A percentile compares a stretch with the other conserved stretches of the same genome.
Evolutionary conservation across 2,888 invertebrate species (phyloP).

Genomic region (Drosophila mimica): DNA sequence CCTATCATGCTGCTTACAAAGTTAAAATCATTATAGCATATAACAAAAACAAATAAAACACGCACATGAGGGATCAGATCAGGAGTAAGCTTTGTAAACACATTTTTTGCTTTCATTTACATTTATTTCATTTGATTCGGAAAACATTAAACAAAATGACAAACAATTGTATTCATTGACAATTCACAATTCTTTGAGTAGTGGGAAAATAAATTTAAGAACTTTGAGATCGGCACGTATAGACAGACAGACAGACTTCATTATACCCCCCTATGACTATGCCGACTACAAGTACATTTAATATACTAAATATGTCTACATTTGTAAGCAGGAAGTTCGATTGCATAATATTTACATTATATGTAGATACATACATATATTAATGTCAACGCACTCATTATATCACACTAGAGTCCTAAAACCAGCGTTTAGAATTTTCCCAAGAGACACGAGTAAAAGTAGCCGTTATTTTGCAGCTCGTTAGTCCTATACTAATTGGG

Average conservation of each 20-base stretch:
- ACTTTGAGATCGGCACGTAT: background rate
- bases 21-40: background rate
- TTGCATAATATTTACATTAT: conserved; percentile 1
- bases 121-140: background rate
- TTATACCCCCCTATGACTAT: conserved; percentile 8
- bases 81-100: background rate
- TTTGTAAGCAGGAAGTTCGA: background rate
- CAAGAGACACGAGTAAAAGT: conserved; percentile 48
- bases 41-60: background rate
- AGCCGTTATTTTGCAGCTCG: conserved; percentile 56
- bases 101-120: background rate
- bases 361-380: background rate
- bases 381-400: conserved; percentile 5
- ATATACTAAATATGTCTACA: background rate
- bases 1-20: background rate
- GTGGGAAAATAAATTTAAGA: background rate
- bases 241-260: background rate
- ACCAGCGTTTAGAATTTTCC: conserved; percentile 54
- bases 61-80: background rate
- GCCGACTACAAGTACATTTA: conserved; percentile 1
- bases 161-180: conserved; percentile 18
- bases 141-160: background rate
- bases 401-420: conserved; percentile 18
- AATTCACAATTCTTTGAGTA: background rate
- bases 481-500: conserved; percentile 23